Evolutionary conservation across 1,140 invertebrate genomes (phyloP).

Genomic region (Pogonognathellus flavescens): DNA sequence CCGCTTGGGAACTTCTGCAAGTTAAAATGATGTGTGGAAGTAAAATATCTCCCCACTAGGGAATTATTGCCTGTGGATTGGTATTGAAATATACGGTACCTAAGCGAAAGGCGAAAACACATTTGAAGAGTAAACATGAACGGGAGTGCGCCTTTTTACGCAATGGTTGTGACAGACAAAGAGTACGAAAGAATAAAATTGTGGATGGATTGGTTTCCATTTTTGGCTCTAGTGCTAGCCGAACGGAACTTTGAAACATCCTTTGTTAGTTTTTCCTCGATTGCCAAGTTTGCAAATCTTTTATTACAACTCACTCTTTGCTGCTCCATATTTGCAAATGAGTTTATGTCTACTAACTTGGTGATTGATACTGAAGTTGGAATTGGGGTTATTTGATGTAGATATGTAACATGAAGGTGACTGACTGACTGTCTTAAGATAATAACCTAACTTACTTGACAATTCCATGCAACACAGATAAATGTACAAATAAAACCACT

Average conservation of each 20-base stretch:
- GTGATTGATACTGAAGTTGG: not conserved
- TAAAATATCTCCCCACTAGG: too few species aligned
- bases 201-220: constrained; percentile 22
- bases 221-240: constrained; percentile 27
- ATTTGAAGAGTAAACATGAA: not conserved
- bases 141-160: not conserved
- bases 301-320: not conserved
- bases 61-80: too few species aligned
- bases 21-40: too few species aligned
- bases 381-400: not conserved
- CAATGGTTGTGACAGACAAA: not conserved
- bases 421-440: too few species aligned
- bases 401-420: too few species aligned
- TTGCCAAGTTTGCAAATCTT: constrained; percentile 1
- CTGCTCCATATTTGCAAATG: not conserved
- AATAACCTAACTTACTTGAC: too few species aligned
- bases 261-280: not conserved
- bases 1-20: too few species aligned
- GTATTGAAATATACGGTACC: too few species aligned
- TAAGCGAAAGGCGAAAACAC: not conserved
- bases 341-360: not conserved
- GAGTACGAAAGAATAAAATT: not conserved
- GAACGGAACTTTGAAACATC: not conserved
- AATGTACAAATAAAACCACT: too few species aligned
- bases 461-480: too few species aligned